These are phyloP conservation scores for Perithous albicinctus DNA, from an alignment of 2,888 invertebrate genomes.

Conservation along the genomic window DNA sequence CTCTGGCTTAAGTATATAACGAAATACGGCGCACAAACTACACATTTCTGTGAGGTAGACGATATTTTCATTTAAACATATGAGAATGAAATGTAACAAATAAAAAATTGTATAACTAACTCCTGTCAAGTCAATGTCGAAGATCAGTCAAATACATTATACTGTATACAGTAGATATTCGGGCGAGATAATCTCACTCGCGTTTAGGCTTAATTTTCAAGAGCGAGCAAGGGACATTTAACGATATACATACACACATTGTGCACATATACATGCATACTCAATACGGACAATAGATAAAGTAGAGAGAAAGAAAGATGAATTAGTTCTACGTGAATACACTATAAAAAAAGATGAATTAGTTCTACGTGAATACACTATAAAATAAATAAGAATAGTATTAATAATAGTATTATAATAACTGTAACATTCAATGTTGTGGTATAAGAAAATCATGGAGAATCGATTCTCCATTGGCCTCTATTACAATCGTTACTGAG, in stretches of 20 bases:
- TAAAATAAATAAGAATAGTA: constrained; percentile 20
- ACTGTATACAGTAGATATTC: constrained; percentile 60
- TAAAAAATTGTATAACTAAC: constrained; percentile 76
- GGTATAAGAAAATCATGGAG: constrained; percentile 55
- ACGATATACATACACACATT: constrained; percentile 33
- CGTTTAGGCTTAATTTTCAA: constrained; percentile 29
- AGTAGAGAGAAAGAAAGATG: constrained; percentile 19
- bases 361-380: constrained; percentile 26
- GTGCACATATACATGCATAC: constrained; percentile 48
- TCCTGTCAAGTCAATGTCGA: constrained; percentile 84
- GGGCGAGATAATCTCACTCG: constrained; percentile 25
- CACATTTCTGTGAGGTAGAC: constrained; percentile 65
- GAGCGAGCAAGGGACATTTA: constrained; percentile 16
- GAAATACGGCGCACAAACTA: constrained; percentile 79
- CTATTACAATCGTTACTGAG: constrained; percentile 75
- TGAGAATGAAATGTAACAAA: constrained; percentile 68
- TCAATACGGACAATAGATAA: constrained; percentile 19
- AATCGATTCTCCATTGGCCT: constrained; percentile 59
- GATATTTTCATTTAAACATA: constrained; percentile 62
- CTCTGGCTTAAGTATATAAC: constrained; percentile 66
- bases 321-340: constrained; percentile 23
- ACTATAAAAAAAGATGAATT: constrained; percentile 18
- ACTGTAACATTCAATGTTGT: constrained; percentile 29
- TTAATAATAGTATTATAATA: constrained; percentile 21
- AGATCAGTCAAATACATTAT: constrained; percentile 72